Base-by-base conservation (phyloP, 2,888 invertebrate species). In the Entomobrya proxima region DNA sequence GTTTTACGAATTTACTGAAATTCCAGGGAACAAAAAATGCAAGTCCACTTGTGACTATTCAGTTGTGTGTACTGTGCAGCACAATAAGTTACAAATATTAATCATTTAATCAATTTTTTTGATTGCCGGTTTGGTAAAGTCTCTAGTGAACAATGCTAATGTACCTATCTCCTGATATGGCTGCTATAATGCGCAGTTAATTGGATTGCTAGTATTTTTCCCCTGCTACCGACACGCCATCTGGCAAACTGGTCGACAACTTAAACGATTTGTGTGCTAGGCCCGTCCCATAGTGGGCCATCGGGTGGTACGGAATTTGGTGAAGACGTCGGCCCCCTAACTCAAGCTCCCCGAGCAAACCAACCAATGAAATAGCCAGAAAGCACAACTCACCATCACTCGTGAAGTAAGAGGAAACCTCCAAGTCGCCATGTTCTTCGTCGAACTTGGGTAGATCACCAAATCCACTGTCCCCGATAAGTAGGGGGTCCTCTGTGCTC, bases 401-500 rank as follows among this genome's bases (percentile, higher is more conserved):
- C 55, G 78, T 77, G 84, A 88, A 87, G 88, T 88, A 88, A 24
- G 88, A 86, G 35, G 87, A 86, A 67, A 87, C 88, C 86, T 85
- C 88, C 76, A 74, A 58, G 88, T 88, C 89, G 88, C 89, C 89
- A 89, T 90, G 78, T 88, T 89, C 86, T 30, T 81, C 76, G 27
- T 86, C 83, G 75, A 77, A 83, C 78, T 82, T 81, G 78, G 88
- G 79, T 64, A 88, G 78, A 84, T 90, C 90, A 24, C 85, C 87
- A 85, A 90, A 90, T 67, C 89, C 89, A 52, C 89, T 89, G 76
- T 90, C 89, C 27, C 84, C 69, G 64, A 88, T 75, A 13, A 89
- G 69, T 18, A 88, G 82, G 32, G 89, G 89, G 84, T 89, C 89
- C 81, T 90, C 90, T 18, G 84, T 64, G 82, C 86, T 87, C 35